Percentiles rank a stretch among this genome's conserved stretches.
phyloP scores from a whole-genome alignment of 2,888 invertebrate genomes.

The Agrilus cyanescens region DNA sequence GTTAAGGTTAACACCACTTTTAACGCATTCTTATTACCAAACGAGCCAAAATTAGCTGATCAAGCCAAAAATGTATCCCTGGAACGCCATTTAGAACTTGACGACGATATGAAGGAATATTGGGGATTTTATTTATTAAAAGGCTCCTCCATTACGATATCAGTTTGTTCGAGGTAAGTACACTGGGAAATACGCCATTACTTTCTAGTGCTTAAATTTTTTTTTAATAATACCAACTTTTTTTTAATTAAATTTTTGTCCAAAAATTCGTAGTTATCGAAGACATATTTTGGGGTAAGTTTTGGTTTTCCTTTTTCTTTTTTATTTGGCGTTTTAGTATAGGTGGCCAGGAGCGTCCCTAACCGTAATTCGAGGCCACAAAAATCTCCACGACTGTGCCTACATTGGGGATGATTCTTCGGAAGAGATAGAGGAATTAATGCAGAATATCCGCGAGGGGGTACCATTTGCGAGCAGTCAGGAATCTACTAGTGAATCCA shows the following conservation, averaged over 20 bases:
- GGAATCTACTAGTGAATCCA: constrained; percentile 34
- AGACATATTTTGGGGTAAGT: not conserved
- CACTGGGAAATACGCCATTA: not conserved
- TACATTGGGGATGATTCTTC: constrained; percentile 73
- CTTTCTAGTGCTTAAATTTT: not conserved
- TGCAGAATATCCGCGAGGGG: constrained; percentile 28
- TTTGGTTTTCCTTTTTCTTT: not conserved
- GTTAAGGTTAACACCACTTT: constrained; percentile 61
- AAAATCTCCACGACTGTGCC: constrained; percentile 65
- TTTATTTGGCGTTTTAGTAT: constrained; percentile 11
- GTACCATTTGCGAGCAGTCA: constrained; percentile 22
- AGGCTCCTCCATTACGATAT: constrained; percentile 62
- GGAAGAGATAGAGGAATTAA: constrained; percentile 55
- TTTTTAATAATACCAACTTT: not conserved
- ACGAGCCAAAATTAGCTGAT: constrained; percentile 45
- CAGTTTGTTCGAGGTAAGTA: constrained; percentile 59
- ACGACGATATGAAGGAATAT: constrained; percentile 71
- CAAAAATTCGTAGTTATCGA: too few species aligned
- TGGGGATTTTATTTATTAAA: constrained; percentile 71
- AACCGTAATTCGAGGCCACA: constrained; percentile 65
- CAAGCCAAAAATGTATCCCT: constrained; percentile 52
- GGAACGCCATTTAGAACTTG: constrained; percentile 55
- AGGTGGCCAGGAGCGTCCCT: constrained; percentile 69
- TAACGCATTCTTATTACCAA: constrained; percentile 60
- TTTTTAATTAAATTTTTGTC: not conserved